Percentiles rank a stretch among this genome's conserved stretches.
Conservation (phyloP, 2,113 vertebrate genomes). For the Melospiza melodia region DNA sequence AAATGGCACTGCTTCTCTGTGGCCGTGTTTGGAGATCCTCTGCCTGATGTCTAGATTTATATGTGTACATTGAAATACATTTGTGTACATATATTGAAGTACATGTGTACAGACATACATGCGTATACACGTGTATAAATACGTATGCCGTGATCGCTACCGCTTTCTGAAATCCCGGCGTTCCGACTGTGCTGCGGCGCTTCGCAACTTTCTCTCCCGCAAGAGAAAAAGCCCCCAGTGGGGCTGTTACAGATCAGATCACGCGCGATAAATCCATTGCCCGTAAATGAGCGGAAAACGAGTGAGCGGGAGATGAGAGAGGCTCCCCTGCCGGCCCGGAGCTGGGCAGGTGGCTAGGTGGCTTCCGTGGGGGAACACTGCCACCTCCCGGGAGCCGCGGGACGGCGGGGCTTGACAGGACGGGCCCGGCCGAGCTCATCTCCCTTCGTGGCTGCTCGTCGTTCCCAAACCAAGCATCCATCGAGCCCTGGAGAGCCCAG, state of each 20-base stretch:
- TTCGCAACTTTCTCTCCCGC: neutral
- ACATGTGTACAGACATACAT: accelerated
- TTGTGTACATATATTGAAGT: neutral
- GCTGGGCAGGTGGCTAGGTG: neutral
- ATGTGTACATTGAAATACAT: neutral
- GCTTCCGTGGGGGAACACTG: constrained; percentile 64
- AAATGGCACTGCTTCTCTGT: neutral
- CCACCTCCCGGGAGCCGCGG: constrained; percentile 71
- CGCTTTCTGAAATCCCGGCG: neutral
- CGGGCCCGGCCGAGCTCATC: accelerated
- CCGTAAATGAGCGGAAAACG: neutral
- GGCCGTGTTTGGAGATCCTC: neutral
- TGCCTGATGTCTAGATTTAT: neutral
- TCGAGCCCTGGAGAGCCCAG: neutral
- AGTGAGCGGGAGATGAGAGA: neutral
- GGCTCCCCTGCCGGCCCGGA: neutral
- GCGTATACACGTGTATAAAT: neutral
- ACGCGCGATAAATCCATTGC: neutral
- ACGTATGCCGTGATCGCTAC: neutral
- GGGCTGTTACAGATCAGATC: neutral
- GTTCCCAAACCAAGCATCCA: accelerated
- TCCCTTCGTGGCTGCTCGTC: neutral
- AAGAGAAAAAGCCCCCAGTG: neutral
- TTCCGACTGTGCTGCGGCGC: neutral
- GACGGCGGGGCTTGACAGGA: neutral